Percentiles rank a stretch among this genome's conserved stretches.
Evolutionary conservation across 2,113 vertebrate genomes (phyloP).

Genomic region (Meles meles): DNA sequence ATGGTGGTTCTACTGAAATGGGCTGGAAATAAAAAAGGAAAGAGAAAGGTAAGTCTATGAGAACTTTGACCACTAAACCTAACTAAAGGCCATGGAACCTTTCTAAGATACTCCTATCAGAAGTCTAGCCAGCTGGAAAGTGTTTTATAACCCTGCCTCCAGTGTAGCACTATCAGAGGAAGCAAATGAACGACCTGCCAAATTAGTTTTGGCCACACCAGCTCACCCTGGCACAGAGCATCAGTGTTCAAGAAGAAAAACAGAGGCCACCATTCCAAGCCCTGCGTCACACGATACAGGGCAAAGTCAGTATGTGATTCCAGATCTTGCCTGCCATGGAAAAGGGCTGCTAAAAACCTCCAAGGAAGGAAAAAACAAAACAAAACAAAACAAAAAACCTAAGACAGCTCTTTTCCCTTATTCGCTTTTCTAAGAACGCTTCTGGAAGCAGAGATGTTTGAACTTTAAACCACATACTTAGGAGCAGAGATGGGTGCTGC

Average conservation of each 20-base stretch:
- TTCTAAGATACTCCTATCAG: slow-evolving; percentile 48
- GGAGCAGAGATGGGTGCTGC: background rate
- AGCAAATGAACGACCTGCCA: slow-evolving; percentile 64
- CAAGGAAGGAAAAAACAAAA: background rate
- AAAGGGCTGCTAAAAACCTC: background rate
- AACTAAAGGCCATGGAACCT: slow-evolving; percentile 24
- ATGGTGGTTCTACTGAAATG: slow-evolving; percentile 11
- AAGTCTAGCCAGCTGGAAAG: slow-evolving; percentile 68
- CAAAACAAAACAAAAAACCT: slow-evolving; percentile 2
- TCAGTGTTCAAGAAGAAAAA: slow-evolving; percentile 44
- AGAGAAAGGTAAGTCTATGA: slow-evolving; percentile 35
- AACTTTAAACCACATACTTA: background rate
- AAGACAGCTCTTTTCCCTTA: background rate
- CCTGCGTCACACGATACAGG: background rate
- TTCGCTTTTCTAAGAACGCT: background rate
- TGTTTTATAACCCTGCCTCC: slow-evolving; percentile 48
- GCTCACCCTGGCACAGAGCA: background rate
- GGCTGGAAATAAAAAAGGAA: slow-evolving; percentile 47
- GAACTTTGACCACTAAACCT: slow-evolving; percentile 46
- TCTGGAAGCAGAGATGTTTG: background rate
- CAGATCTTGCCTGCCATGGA: background rate
- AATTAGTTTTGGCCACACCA: slow-evolving; percentile 56
- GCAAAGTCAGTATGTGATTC: background rate
- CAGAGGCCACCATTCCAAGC: slow-evolving; percentile 44
- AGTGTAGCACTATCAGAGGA: slow-evolving; percentile 65